phyloP scores from a whole-genome alignment of 2,113 vertebrate genomes.

The Gadus chalcogrammus region DNA sequence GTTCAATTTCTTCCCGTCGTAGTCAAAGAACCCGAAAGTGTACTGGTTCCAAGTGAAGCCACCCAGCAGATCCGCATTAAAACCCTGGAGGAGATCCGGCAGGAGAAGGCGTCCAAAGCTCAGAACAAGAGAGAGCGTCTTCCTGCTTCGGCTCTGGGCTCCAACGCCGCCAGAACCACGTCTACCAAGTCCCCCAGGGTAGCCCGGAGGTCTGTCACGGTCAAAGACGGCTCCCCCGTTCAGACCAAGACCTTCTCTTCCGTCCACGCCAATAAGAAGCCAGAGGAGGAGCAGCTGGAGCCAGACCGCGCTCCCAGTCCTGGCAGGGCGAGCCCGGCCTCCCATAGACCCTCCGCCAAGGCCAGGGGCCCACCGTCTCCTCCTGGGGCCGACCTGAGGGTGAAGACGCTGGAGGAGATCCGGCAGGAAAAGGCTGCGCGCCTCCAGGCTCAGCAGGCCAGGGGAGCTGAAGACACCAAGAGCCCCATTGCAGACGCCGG shows the following conservation, averaged over 20 bases:
- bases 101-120: conserved; percentile 80
- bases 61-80: conserved; percentile 82
- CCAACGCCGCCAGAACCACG: conserved; percentile 26
- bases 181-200: conserved; percentile 41
- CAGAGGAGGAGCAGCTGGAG: conserved; percentile 63
- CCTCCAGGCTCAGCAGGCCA: conserved; percentile 60
- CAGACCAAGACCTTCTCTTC: conserved; percentile 71
- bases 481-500: background rate
- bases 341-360: background rate
- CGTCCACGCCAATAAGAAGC: conserved; percentile 76
- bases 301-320: background rate
- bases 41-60: conserved; percentile 40
- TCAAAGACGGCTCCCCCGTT: conserved; percentile 32
- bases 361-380: background rate
- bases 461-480: conserved; percentile 25
- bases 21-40: conserved; percentile 52
- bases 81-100: conserved; percentile 88
- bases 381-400: conserved; percentile 56
- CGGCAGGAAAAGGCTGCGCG: conserved; percentile 85
- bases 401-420: conserved; percentile 94
- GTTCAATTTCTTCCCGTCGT: background rate
- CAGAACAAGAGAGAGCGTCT: conserved; percentile 33
- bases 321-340: conserved; percentile 11
- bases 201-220: conserved; percentile 20
- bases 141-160: background rate